A percentile compares a stretch with the other conserved stretches of the same genome.
Evolutionary conservation across 2,888 invertebrate genomes (phyloP).

Genomic region (Empis stercorea): DNA sequence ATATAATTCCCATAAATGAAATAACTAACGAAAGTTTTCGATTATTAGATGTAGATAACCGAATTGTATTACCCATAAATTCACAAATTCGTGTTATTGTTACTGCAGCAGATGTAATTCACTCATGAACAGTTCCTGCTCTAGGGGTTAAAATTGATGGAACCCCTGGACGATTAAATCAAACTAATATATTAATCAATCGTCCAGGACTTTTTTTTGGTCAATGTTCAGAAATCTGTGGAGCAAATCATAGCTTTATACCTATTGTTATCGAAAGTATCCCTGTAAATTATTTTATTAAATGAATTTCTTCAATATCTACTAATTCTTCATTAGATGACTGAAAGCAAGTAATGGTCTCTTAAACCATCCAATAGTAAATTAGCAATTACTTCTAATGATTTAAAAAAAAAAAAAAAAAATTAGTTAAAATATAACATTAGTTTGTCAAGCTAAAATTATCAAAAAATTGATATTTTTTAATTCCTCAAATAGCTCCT

Average conservation of each 20-base stretch:
- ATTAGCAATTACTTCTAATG: constrained; percentile 50
- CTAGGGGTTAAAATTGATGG: constrained; percentile 53
- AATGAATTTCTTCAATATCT: constrained; percentile 39
- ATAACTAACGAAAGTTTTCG: constrained; percentile 39
- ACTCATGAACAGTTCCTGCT: constrained; percentile 50
- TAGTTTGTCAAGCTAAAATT: constrained; percentile 57
- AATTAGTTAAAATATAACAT: constrained; percentile 43
- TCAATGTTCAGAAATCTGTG: constrained; percentile 74
- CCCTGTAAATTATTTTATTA: constrained; percentile 41
- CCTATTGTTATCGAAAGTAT: constrained; percentile 55
- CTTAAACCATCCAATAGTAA: constrained; percentile 55
- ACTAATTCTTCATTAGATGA: constrained; percentile 45
- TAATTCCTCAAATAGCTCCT: constrained; percentile 56
- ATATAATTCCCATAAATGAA: constrained; percentile 41
- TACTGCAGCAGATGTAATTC: constrained; percentile 50
- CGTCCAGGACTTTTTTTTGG: constrained; percentile 55
- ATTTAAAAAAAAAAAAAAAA: constrained; percentile 30
- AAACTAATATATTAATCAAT: constrained; percentile 47
- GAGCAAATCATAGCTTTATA: constrained; percentile 68
- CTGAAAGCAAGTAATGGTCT: constrained; percentile 58
- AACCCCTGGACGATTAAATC: constrained; percentile 50
- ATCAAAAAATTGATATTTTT: constrained; percentile 46
- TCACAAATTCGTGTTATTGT: constrained; percentile 50
- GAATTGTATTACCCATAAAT: constrained; percentile 44
- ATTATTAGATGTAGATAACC: constrained; percentile 51